phyloP scores from a whole-genome alignment of 2,888 invertebrate species.

The Galerucella calmariensis region DNA sequence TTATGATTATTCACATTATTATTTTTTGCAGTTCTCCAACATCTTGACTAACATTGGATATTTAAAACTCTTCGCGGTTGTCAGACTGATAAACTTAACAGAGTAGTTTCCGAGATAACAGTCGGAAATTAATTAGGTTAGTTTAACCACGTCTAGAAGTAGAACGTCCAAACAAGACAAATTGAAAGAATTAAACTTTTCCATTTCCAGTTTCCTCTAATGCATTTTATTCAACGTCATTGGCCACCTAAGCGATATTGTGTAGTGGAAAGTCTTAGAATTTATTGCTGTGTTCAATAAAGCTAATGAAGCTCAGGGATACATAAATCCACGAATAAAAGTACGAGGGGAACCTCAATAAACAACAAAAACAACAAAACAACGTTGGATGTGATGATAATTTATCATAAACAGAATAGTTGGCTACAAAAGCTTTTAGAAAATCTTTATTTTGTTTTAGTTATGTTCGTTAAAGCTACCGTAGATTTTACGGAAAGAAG shows the following conservation, averaged over 20 bases:
- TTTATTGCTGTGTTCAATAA: slow-evolving; percentile 64
- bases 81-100: background rate
- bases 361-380: slow-evolving; percentile 53
- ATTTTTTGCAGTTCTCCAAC: background rate
- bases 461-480: background rate
- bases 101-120: slow-evolving; percentile 42
- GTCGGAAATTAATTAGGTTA: slow-evolving; percentile 52
- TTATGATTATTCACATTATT: background rate
- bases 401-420: slow-evolving; percentile 38
- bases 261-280: slow-evolving; percentile 59
- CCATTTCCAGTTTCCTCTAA: slow-evolving; percentile 59
- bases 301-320: slow-evolving; percentile 63
- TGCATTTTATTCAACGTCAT: slow-evolving; percentile 63
- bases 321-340: slow-evolving; percentile 60
- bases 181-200: slow-evolving; percentile 62
- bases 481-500: background rate
- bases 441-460: background rate
- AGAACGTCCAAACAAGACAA: slow-evolving; percentile 58
- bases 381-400: slow-evolving; percentile 38
- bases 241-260: slow-evolving; percentile 62
- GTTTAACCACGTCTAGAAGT: slow-evolving; percentile 52
- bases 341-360: slow-evolving; percentile 50
- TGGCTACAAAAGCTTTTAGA: slow-evolving; percentile 10
- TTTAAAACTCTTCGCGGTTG: background rate
- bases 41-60: background rate